phyloP scores from a whole-genome alignment of 1,140 invertebrate species.

The Diuraphis noxia region DNA sequence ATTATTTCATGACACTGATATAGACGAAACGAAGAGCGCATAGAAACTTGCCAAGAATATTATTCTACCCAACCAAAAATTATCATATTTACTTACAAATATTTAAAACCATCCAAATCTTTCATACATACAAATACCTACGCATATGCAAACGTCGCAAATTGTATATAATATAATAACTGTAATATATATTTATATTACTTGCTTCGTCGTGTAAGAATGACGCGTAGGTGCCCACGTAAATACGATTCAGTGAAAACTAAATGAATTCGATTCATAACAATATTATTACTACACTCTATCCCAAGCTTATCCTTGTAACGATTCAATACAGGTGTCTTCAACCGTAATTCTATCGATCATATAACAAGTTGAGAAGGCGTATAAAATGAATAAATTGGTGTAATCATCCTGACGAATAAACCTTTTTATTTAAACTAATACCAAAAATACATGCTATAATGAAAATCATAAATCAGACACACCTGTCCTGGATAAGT shows the following conservation, averaged over 20 bases:
- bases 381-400: neutral
- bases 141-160: neutral
- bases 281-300: neutral
- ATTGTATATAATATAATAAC: no score
- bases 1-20: neutral
- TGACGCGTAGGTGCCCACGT: neutral
- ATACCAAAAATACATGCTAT: neutral
- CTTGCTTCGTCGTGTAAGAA: neutral
- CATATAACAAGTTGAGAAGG: neutral
- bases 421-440: neutral
- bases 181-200: neutral
- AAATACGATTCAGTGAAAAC: neutral
- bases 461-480: constrained; percentile 12
- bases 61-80: neutral
- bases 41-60: neutral
- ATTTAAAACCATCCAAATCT: neutral
- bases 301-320: neutral
- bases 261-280: neutral
- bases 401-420: neutral
- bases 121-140: no score
- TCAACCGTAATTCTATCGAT: neutral
- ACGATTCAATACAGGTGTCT: neutral
- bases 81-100: neutral
- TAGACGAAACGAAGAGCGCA: neutral
- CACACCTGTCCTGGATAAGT: constrained; percentile 6